phyloP scores from a whole-genome alignment of 1,140 invertebrate genomes.

The Leucophenga varia region DNA sequence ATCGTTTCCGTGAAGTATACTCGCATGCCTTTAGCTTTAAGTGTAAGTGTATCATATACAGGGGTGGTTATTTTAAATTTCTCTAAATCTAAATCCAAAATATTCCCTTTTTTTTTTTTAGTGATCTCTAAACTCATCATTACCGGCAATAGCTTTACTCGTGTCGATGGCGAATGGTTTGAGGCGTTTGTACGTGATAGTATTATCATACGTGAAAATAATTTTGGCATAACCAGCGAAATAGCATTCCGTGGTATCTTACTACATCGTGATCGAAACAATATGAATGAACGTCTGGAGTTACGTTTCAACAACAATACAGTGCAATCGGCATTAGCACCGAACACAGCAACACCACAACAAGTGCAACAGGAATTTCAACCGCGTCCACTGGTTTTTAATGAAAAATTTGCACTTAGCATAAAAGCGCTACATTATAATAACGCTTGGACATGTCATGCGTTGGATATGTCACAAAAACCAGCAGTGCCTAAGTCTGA shows the following conservation, averaged over 20 bases:
- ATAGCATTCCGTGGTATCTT: slow-evolving; percentile 43
- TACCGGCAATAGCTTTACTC: slow-evolving; percentile 37
- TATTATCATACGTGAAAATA: slow-evolving; percentile 34
- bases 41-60: slow-evolving; percentile 27
- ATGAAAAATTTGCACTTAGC: slow-evolving; percentile 36
- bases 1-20: slow-evolving; percentile 59
- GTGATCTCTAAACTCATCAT: slow-evolving; percentile 44
- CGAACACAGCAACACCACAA: neutral
- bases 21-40: slow-evolving; percentile 62
- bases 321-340: slow-evolving; percentile 17
- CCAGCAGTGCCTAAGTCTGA: slow-evolving; percentile 30
- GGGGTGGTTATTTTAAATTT: neutral
- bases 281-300: slow-evolving; percentile 42
- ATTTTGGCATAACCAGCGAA: slow-evolving; percentile 40
- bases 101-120: slow-evolving; percentile 7
- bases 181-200: slow-evolving; percentile 40
- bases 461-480: slow-evolving; percentile 31
- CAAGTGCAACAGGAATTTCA: slow-evolving; percentile 1
- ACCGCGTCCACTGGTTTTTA: slow-evolving; percentile 30
- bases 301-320: slow-evolving; percentile 49
- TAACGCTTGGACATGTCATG: slow-evolving; percentile 37
- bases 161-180: slow-evolving; percentile 44
- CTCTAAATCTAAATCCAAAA: neutral
- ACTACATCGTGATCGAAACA: slow-evolving; percentile 42
- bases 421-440: slow-evolving; percentile 33